Evolutionary conservation across 1,140 invertebrate species (phyloP), one percentile per base, ranked within the genome.

Genomic region (Centruroides sculpturatus): DNA sequence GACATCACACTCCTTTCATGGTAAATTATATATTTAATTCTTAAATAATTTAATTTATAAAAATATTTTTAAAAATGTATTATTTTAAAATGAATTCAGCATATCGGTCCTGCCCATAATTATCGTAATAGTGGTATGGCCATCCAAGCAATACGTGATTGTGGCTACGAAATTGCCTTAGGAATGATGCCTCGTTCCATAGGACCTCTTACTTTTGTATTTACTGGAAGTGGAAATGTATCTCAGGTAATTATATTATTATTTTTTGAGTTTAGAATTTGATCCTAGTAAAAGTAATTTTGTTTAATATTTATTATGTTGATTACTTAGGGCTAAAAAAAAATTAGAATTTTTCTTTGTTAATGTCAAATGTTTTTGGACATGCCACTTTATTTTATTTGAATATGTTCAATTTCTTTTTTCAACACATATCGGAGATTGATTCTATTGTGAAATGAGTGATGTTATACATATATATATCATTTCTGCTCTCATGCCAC

Each of bases 1-100:
- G 96, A 3, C 95, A 99, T 75, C 95, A 99, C 70, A 99, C 97
- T 0, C 96, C 96, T 1, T 98, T 99, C 71, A 97, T 99, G 94
- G 87, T 90, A 79, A 74, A 68, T 69, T 55, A n/a, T 47, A 48
- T 54, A 12, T 23, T 6, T 7, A n/a, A 47, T 47, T 5, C 34
- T 47, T 46, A 48, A 47, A 35, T 47, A 5, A 50, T n/a, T 36
- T 35, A 54, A 12, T 47, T 59, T 12, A 47, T 23, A 23, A 23
- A 34, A 56, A 35, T 13, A 23, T 7, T 23, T 56, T 46, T 36
- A 12, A 10, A 35, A 12, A 12, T 59, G 23, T 47, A 1, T 41
- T 47, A 23, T 55, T 9, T n/a, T 57, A 46, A 3, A 64, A 66
- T 65, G 64, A 56, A 61, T 70, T n/a, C 69, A 90, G 86, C 92